These are phyloP conservation scores for Rhingia campestris DNA, from an alignment of 2,888 invertebrate species.

Conservation along the genomic window DNA sequence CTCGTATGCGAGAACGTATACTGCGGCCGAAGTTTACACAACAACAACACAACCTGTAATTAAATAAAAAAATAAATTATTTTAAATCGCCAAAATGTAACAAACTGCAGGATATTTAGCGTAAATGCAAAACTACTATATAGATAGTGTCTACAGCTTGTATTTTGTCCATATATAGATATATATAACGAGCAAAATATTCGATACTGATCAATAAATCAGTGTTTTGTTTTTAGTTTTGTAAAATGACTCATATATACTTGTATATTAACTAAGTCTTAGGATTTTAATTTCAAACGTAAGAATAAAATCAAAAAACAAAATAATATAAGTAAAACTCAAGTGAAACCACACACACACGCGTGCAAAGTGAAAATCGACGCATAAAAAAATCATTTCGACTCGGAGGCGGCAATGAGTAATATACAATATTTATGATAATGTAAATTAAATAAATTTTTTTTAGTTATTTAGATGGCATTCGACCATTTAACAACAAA, in stretches of 20 bases:
- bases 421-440: not conserved
- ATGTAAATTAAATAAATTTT: not conserved
- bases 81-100: not conserved
- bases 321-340: slow-evolving; percentile 48
- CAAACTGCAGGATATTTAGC: not conserved
- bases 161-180: slow-evolving; percentile 12
- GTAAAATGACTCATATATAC: slow-evolving; percentile 49
- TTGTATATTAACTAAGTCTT: slow-evolving; percentile 45
- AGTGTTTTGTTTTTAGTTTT: slow-evolving; percentile 76
- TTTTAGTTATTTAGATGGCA: not conserved
- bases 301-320: slow-evolving; percentile 43
- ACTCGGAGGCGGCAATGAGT: slow-evolving; percentile 21
- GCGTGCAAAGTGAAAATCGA: slow-evolving; percentile 52
- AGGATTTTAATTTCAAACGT: slow-evolving; percentile 33
- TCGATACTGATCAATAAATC: slow-evolving; percentile 84
- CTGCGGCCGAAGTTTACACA: slow-evolving; percentile 95
- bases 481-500: not conserved
- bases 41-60: slow-evolving; percentile 94
- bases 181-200: slow-evolving; percentile 75
- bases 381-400: slow-evolving; percentile 62
- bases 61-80: slow-evolving; percentile 53
- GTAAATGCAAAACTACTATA: slow-evolving; percentile 39
- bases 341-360: slow-evolving; percentile 55
- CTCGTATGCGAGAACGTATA: slow-evolving; percentile 95
- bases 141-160: slow-evolving; percentile 29